These are phyloP conservation scores for Netelia melanura DNA, from an alignment of 2,888 invertebrate species.

Conservation along the genomic window DNA sequence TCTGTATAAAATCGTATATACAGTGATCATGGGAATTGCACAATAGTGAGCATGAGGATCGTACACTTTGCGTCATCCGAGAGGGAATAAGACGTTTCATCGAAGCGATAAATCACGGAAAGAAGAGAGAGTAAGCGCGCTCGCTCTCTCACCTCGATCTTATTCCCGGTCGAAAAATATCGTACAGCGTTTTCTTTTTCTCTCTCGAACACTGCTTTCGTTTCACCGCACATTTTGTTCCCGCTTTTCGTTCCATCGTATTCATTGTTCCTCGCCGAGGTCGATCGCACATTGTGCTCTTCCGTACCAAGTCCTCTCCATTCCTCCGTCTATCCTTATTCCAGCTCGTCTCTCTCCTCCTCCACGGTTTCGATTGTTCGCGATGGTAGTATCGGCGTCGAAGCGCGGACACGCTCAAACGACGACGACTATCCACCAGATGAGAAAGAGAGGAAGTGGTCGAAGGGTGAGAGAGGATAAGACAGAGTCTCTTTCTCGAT, in stretches of 20 bases:
- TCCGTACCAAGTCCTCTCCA: conserved; percentile 16
- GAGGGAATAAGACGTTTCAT: conserved; percentile 59
- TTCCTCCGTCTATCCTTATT: conserved; percentile 30
- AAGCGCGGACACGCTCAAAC: conserved; percentile 41
- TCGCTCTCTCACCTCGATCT: conserved; percentile 53
- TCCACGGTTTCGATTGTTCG: conserved; percentile 39
- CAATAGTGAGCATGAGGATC: not conserved
- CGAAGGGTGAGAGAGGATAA: not conserved
- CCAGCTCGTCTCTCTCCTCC: not conserved
- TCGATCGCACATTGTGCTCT: conserved; percentile 55
- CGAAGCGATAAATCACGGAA: conserved; percentile 62
- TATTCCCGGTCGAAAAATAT: conserved; percentile 59
- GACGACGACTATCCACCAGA: conserved; percentile 26
- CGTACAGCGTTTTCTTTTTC: conserved; percentile 41
- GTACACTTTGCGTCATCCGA: conserved; percentile 53
- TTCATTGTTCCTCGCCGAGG: conserved; percentile 61
- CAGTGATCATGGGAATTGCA: not conserved
- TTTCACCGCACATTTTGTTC: conserved; percentile 53
- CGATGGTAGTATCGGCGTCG: conserved; percentile 45
- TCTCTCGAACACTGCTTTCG: conserved; percentile 36
- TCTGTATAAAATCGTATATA: conserved; percentile 10
- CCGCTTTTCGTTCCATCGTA: conserved; percentile 42
- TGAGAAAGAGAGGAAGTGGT: not conserved
- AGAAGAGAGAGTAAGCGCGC: conserved; percentile 25
- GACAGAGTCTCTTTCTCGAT: conserved; percentile 16